Evolutionary conservation across 2,797 vertebrate species (phyloP).

Genomic region (Leptoclinus maculatus): DNA sequence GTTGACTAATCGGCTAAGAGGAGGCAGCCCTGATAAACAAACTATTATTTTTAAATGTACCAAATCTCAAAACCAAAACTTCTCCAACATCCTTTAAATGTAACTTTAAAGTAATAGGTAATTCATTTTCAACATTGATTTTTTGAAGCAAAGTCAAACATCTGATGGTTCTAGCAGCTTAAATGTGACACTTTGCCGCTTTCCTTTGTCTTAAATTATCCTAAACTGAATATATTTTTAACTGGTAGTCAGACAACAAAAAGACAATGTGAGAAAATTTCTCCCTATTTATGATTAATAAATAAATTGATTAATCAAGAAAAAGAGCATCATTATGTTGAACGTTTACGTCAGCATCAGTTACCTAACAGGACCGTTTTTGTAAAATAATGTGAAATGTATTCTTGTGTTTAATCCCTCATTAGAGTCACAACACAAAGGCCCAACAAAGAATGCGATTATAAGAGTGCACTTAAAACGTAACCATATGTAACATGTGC

Average conservation of each 20-base stretch:
- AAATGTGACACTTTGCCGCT: not conserved
- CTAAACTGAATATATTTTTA: not conserved
- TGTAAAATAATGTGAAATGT: not conserved
- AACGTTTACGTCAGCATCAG: not conserved
- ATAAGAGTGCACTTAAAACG: conserved; percentile 11
- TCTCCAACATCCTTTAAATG: not conserved
- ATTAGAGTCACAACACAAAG: conserved; percentile 15
- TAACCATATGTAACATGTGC: conserved; percentile 47
- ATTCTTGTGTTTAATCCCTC: conserved; percentile 15
- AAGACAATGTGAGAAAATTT: not conserved
- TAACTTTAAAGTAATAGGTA: not conserved
- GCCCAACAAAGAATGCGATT: conserved; percentile 27
- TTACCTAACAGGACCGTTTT: not conserved
- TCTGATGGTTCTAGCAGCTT: not conserved
- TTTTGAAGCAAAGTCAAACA: not conserved
- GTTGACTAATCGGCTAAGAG: not conserved
- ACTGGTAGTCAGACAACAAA: not conserved
- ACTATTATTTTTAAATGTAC: not conserved
- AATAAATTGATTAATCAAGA: not conserved
- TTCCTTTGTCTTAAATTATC: not conserved
- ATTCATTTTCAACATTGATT: not conserved
- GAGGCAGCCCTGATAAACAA: not conserved
- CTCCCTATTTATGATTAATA: not conserved
- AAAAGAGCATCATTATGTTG: not conserved
- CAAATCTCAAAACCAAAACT: not conserved